Conservation (phyloP, 2,113 vertebrate genomes). For the human (Homo sapiens) region GRCh38 chr9:106237001-106237500, state of each 20-base stretch:
- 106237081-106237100: background rate
- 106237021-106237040: background rate
- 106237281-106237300: background rate
- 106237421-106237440: background rate
- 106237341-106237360: background rate
- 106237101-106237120: background rate
- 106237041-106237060: background rate
- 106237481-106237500: background rate
- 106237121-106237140: background rate
- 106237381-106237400: background rate
- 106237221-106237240: background rate
- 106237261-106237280: background rate
- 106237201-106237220: background rate
- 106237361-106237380: background rate
- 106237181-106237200: background rate
- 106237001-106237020: background rate
- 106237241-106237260: background rate
- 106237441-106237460: background rate
- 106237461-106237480: background rate
- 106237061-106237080: background rate
- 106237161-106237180: constrained; percentile 7
- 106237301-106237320: background rate
- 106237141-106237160: background rate
- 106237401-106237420: background rate
- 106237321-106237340: background rate